Base-by-base conservation (phyloP, 2,113 vertebrate genomes). In the Alosa alosa region DNA sequence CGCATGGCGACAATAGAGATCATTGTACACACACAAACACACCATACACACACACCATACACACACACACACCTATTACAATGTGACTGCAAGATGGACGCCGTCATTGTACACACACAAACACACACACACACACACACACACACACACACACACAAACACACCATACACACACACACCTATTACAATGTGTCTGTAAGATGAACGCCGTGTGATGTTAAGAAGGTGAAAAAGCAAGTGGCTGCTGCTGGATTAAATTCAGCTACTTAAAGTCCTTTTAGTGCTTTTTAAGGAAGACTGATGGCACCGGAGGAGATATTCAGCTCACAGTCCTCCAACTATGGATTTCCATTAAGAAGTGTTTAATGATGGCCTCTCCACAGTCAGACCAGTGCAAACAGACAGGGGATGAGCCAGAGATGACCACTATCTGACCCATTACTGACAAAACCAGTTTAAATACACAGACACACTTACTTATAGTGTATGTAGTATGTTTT, bases 351-450 rank as follows among this genome's bases (percentile, higher is more conserved):
- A 84, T 78, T 87, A 64, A 84, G 50, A 15, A 81, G 49, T 20
- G 46, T 81, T 82, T 84, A 87, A 87, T 60, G 60, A 55, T 64
- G 81, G 83, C 81, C 47, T 81, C 18, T 52, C 36, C 0, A 36
- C 46, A 52, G 72, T 31, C 60, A 84, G 81, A 83, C 84, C 86
- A 84, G 55, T 18, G 86, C 68, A 84, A 84, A 84, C 39, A 84
- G 39, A 78, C 10, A 0, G 11, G 31, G 72, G 11, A 78, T 39
- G 72, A 39, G 72, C 10, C 31, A 39, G 72, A 78, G 72, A 78
- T 78, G 72, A 78, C 72, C 72, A 78, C 72, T 39, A 78, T 36
- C 72, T 78, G 72, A 78, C 72, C 72, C 72, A 39, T 4, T 41
- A 31, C 64, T 68, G 64, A 41, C 41, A 52, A 50, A 25, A 84